Evolutionary conservation across 2,888 invertebrate species (phyloP).

Genomic region (Itoplectis maculator): DNA sequence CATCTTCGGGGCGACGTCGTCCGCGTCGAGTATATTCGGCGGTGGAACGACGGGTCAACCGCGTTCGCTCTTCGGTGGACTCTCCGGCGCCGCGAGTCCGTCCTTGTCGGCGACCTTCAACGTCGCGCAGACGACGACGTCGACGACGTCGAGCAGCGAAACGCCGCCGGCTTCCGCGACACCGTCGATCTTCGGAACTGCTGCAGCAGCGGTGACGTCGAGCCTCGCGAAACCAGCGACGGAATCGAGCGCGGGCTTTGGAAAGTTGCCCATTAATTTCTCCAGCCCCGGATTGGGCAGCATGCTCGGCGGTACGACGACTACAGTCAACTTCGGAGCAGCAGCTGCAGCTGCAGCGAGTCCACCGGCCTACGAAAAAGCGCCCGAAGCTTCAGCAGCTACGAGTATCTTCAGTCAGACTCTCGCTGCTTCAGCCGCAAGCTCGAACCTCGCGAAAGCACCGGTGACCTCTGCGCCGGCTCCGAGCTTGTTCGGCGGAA

Average conservation of each 20-base stretch:
- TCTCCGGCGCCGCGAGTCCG: conserved; percentile 32
- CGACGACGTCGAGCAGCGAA: conserved; percentile 39
- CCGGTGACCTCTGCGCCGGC: conserved; percentile 51
- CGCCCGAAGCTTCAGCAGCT: conserved; percentile 45
- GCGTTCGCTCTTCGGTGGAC: conserved; percentile 41
- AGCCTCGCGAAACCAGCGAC: conserved; percentile 40
- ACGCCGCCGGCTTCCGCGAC: conserved; percentile 29
- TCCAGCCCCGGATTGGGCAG: conserved; percentile 50
- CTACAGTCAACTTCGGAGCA: conserved; percentile 62
- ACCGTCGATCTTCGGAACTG: conserved; percentile 47
- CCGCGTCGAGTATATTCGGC: conserved; percentile 49
- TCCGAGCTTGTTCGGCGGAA: conserved; percentile 37
- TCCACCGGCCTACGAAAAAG: conserved; percentile 59
- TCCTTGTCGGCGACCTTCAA: conserved; percentile 42
- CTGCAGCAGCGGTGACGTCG: conserved; percentile 6
- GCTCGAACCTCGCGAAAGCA: conserved; percentile 46
- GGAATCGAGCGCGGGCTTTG: conserved; percentile 47
- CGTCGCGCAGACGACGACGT: conserved; percentile 15
- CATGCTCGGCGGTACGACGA: conserved; percentile 45
- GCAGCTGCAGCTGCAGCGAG: conserved; percentile 46
- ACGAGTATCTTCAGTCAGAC: conserved; percentile 62
- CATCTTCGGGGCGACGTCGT: conserved; percentile 57
- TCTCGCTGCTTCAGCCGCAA: conserved; percentile 45
- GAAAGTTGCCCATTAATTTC: conserved; percentile 58
- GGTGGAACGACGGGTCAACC: conserved; percentile 36